Evolutionary conservation across 2,888 invertebrate genomes (phyloP), one percentile per base, ranked within the genome.

Genomic region (Macrostomum cliftonense): DNA sequence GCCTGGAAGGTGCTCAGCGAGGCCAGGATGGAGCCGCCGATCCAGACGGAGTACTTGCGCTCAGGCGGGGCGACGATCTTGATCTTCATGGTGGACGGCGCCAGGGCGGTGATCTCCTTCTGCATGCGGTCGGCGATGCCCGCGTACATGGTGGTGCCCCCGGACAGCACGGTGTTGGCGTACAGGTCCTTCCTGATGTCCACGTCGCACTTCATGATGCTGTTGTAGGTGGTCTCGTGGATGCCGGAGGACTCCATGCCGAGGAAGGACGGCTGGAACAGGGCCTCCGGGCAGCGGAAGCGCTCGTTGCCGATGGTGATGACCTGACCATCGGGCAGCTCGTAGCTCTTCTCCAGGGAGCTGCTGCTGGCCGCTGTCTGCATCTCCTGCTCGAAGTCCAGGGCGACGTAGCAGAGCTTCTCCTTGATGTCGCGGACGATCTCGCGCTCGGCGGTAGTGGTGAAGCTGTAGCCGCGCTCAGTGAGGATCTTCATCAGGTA

Each of bases 111-210:
- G 76, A 88, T 87, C 76, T 89, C 89, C 75, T 89, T 89, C 76
- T 89, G 88, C 88, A 89, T 88, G 63, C 89, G 79, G 75, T 89
- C 89, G 61, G 88, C 89, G 72, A 91, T 88, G 77, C 89, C 82
- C 57, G 87, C 88, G 75, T 83, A 89, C 88, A 89, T 89, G 73
- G 88, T 88, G 76, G 85, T 85, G 65, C 87, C 88, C 58, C 86
- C 86, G 57, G 85, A 85, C 63, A 86, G 77, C 71, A 86, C 85
- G 60, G 82, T 70, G 62, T 72, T 71, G n/a, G 19, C 21, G 36
- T 39, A 42, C 42, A 54, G 42, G 14, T 43, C 39, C 45, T 47
- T 42, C 12, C 53, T 45, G 14, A 52, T 36, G 28, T 52, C 54
- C 2, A 52, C 38, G 17, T 53, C 52, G 38, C 53, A 49, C 20